A percentile compares a stretch with the other conserved stretches of the same genome.
Evolutionary conservation across 2,888 invertebrate genomes (phyloP).

Genomic region (Leptopilina drosophilae): DNA sequence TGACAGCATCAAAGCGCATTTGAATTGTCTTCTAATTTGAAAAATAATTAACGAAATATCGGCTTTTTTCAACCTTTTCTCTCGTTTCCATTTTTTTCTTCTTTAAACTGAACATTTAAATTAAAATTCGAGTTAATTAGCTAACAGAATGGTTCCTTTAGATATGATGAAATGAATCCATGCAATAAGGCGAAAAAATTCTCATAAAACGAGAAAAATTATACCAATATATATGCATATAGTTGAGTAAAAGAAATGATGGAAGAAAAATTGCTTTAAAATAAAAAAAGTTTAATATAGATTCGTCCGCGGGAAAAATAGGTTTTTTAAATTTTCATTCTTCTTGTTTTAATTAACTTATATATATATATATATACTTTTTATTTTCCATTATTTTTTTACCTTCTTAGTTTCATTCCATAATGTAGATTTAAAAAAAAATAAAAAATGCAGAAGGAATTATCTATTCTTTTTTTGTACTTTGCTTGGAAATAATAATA

Average conservation of each 20-base stretch:
- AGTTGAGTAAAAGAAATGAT: too few species aligned
- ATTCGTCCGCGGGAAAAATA: background rate
- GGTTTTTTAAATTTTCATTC: background rate
- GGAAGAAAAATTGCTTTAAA: background rate
- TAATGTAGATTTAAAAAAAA: too few species aligned
- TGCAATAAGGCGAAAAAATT: background rate
- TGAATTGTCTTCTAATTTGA: background rate
- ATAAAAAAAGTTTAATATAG: constrained; percentile 3
- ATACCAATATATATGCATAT: background rate
- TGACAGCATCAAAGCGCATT: background rate
- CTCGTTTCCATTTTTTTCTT: background rate
- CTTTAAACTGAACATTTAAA: constrained; percentile 1
- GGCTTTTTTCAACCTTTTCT: background rate
- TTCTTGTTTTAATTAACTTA: background rate
- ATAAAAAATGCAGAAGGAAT: too few species aligned
- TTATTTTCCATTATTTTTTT: too few species aligned
- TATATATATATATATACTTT: too few species aligned
- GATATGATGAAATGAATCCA: constrained; percentile 3
- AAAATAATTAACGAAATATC: constrained; percentile 3
- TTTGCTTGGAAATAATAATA: too few species aligned
- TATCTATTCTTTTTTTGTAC: too few species aligned
- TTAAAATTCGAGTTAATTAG: background rate
- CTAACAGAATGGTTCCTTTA: background rate
- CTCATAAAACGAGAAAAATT: background rate
- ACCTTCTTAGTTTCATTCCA: too few species aligned